A percentile compares a stretch with the other conserved stretches of the same genome.
phyloP scores from a whole-genome alignment of 2,797 vertebrate genomes.

The Danionella dracula region DNA sequence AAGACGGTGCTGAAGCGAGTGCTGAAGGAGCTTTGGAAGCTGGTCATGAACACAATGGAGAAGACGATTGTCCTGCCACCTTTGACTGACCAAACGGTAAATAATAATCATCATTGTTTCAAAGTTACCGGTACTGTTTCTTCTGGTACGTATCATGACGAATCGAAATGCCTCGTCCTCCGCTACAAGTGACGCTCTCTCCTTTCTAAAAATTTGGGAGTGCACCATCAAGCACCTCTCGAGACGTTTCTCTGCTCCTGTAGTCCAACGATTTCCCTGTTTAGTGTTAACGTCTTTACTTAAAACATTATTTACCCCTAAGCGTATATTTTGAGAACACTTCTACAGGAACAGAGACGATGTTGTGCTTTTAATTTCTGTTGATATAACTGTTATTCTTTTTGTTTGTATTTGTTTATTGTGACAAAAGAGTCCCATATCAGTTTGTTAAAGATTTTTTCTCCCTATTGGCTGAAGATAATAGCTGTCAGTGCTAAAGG shows the following conservation, averaged over 20 bases:
- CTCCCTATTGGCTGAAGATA: constrained; percentile 17
- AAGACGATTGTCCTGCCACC: constrained; percentile 92
- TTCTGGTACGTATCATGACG: constrained; percentile 6
- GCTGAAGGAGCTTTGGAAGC: constrained; percentile 96
- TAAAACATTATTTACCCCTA: no score
- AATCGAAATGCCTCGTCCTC: not conserved
- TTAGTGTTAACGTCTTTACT: not conserved
- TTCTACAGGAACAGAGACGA: constrained; percentile 45
- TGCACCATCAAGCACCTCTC: constrained; percentile 72
- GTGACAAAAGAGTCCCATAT: constrained; percentile 76
- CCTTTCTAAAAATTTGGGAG: constrained; percentile 49
- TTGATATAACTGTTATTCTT: constrained; percentile 50
- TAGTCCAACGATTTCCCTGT: constrained; percentile 5
- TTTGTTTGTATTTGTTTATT: constrained; percentile 66
- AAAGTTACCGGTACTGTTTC: not conserved
- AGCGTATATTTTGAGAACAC: not conserved
- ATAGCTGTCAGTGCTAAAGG: not conserved
- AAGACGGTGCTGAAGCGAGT: constrained; percentile 98
- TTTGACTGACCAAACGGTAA: constrained; percentile 93
- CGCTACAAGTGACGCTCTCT: constrained; percentile 28
- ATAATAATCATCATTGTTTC: constrained; percentile 30
- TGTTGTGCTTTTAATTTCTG: constrained; percentile 46
- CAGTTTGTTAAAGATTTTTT: constrained; percentile 42
- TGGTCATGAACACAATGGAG: constrained; percentile 99
- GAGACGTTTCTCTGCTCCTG: constrained; percentile 60